Base-by-base conservation (phyloP, 2,113 vertebrate genomes). In the Rostratula benghalensis region DNA sequence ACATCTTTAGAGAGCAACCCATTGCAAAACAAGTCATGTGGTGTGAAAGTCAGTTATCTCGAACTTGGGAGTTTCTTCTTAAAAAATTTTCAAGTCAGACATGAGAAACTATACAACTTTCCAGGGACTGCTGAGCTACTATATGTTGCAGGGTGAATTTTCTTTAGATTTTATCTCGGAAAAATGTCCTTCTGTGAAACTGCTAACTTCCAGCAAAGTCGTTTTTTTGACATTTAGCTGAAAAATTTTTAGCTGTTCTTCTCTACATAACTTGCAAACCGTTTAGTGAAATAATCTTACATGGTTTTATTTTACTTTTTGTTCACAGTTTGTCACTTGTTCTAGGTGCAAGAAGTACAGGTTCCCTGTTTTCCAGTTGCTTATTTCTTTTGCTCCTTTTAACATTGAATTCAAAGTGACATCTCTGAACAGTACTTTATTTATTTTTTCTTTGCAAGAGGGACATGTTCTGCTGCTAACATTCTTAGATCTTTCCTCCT, bases 221-320 rank as follows among this genome's bases (percentile, higher is more conserved):
- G 2, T 2, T 15, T 63, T 68, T 93, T 84, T 90, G 75, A 89
- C 60, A 68, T 84, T 92, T 79, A 87, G 30, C 33, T 68, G 33
- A 94, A 85, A 94, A 93, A 31, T 48, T 94, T 23, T 31, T 90
- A 53, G 28, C 45, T 91, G 64, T 59, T 88, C 43, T 86, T 86
- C 68, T 87, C 54, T 77, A 48, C 37, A 25, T 85, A 83, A 84
- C 69, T 94, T 90, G 41, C 9, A 65, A 56, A 54, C 43, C 56
- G 25, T 73, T 41, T 31, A 87, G 64, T 79, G 69, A 80, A 85
- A 35, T 46, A 67, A 60, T 82, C 96, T 94, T 70, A n/a, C 48
- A 15, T n/a, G 33, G 23, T 50, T 95, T 91, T 65, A 23, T 73
- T 95, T 80, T 87, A 35, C 15, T 39, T 89, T 89, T 59, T 68